Base-by-base conservation (phyloP, 2,113 vertebrate genomes). In the Promerops cafer region DNA sequence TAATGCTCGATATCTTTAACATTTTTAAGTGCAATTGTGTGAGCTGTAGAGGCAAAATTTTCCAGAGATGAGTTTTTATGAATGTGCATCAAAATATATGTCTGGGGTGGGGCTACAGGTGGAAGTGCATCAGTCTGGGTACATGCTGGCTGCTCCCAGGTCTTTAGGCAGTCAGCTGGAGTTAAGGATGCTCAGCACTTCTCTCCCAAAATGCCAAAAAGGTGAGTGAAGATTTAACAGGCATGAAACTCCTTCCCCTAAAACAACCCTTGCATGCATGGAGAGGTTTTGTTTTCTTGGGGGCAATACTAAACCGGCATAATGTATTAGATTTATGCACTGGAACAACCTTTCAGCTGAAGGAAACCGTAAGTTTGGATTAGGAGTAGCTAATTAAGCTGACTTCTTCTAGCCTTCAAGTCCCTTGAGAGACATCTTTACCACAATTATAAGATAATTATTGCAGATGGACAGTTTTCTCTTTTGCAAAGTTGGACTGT, bases 301-400 rank as follows among this genome's bases (percentile, higher is more conserved):
- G 60, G n/a, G 56, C 3, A 11, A 56, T 81, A 27, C n/a, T 68
- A 87, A 91, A 64, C 52, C 50, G 94, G 93, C 85, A 87, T 94
- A 65, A 93, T 70, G 31, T 53, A 80, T 94, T 94, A 85, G 63
- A 90, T 96, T 85, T 79, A 91, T 90, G 60, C 70, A 83, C 56
- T 86, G 28, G n/a, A 85, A 71, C 69, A 94, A 91, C 65, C 74
- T 97, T 96, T 95, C 86, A 72, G 52, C 49, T 84, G 77, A 93
- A 96, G 50, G 49, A 95, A 95, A 86, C 52, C 45, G 42, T 60
- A 93, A 53, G 23, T 95, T 88, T 95, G 90, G 71, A 95, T 96
- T 87, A 80, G 59, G 68, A 96, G 74, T 26, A 90, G 53, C 31
- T 91, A 90, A 97, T 96, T 96, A 87, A 92, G 42, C 5, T 91